A percentile compares a stretch with the other conserved stretches of the same genome.
These are phyloP conservation scores for Acleris holmiana DNA, from an alignment of 2,888 invertebrate species.

Conservation along the genomic window DNA sequence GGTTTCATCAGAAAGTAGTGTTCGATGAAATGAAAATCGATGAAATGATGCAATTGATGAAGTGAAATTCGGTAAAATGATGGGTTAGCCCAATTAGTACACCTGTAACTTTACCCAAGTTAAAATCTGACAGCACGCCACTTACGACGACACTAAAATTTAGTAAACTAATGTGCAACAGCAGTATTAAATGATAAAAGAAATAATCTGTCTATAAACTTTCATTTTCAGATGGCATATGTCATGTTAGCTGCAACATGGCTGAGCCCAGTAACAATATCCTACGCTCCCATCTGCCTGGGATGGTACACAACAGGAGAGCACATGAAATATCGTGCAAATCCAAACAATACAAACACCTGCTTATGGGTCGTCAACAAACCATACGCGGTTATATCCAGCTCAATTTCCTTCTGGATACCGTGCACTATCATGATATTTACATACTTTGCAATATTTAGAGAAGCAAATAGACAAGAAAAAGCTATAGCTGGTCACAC, in stretches of 20 bases:
- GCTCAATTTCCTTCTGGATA: constrained; percentile 97
- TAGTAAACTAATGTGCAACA: too few species aligned
- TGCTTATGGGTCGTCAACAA: constrained; percentile 94
- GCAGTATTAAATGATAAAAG: background rate
- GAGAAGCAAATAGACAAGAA: constrained; percentile 95
- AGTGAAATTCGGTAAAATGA: too few species aligned
- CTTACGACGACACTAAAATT: too few species aligned
- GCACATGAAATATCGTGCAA: constrained; percentile 82
- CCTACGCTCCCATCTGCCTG: constrained; percentile 97
- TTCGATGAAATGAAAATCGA: too few species aligned
- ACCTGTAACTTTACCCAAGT: too few species aligned
- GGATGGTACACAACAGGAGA: constrained; percentile 97
- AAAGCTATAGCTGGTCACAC: constrained; percentile 93
- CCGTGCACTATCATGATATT: constrained; percentile 97
- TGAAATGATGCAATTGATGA: too few species aligned
- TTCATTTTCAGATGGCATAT: constrained; percentile 72
- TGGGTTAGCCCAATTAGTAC: too few species aligned
- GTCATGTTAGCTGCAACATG: constrained; percentile 85
- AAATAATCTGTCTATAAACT: background rate
- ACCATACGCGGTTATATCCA: constrained; percentile 94
- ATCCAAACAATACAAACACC: constrained; percentile 81
- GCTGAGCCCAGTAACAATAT: constrained; percentile 95
- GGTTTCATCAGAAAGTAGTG: too few species aligned
- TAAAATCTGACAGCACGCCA: too few species aligned
- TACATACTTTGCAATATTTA: constrained; percentile 95